Percentiles rank a stretch among this genome's conserved stretches.
Evolutionary conservation across 2,113 vertebrate species (phyloP).

Genomic region (Cynocephalus volans): DNA sequence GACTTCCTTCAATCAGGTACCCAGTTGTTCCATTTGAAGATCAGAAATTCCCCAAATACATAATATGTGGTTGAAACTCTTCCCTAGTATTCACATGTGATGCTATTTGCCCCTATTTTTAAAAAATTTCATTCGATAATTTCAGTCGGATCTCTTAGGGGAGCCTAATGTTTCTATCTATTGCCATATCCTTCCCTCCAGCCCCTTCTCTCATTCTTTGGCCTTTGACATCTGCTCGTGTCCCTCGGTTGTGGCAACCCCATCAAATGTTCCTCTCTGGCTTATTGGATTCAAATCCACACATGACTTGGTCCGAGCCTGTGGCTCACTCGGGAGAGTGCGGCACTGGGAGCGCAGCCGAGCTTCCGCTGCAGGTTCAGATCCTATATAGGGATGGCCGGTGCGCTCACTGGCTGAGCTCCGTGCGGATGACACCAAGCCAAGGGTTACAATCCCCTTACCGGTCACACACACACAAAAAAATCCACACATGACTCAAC

Average conservation of each 20-base stretch:
- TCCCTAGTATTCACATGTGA: neutral
- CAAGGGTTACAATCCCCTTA: too few species aligned
- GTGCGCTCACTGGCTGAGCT: too few species aligned
- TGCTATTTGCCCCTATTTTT: neutral
- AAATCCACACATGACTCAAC: neutral
- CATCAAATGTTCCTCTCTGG: neutral
- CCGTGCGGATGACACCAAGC: too few species aligned
- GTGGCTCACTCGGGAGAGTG: too few species aligned
- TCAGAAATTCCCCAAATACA: neutral
- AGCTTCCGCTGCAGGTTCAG: too few species aligned
- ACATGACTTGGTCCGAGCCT: too few species aligned
- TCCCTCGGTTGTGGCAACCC: neutral
- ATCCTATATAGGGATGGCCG: too few species aligned
- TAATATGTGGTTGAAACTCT: neutral
- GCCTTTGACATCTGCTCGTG: neutral
- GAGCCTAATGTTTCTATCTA: neutral
- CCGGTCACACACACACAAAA: too few species aligned
- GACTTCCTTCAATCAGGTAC: neutral
- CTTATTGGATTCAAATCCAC: conserved; percentile 1
- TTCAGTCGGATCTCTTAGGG: neutral
- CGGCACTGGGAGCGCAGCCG: too few species aligned
- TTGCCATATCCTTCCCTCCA: neutral
- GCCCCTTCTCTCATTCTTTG: neutral
- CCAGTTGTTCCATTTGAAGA: neutral
- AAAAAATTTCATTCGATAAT: neutral